phyloP scores from a whole-genome alignment of 64 coral and sea anemone species.

The Cladopsammia gracilis region DNA sequence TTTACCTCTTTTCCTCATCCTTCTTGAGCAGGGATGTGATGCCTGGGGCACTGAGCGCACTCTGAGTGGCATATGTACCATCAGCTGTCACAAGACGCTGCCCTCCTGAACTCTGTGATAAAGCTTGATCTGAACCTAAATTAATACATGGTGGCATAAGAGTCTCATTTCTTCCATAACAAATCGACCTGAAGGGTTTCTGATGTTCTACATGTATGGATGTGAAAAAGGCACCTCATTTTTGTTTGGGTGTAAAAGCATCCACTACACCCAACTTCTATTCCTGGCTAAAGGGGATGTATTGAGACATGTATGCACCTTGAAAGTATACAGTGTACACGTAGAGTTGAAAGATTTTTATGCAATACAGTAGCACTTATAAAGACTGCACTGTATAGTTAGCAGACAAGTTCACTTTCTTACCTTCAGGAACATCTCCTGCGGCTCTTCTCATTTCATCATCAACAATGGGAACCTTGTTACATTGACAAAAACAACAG shows the following conservation, averaged over 20 bases:
- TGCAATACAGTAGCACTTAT: too few relatives aligned
- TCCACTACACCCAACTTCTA: too few relatives aligned
- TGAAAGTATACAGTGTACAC: too few relatives aligned
- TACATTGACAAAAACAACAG: too few relatives aligned
- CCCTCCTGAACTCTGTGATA: slow-evolving; percentile 6
- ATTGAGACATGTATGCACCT: too few relatives aligned
- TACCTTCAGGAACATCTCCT: slow-evolving; percentile 81
- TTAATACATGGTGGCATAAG: not conserved
- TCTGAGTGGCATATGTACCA: slow-evolving; percentile 98
- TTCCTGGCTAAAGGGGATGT: too few relatives aligned
- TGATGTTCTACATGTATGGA: too few relatives aligned
- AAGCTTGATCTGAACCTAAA: slow-evolving; percentile 61
- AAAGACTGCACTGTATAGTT: too few relatives aligned
- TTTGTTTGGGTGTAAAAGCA: too few relatives aligned
- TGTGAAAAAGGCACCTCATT: too few relatives aligned
- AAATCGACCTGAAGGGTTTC: not conserved
- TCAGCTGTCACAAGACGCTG: slow-evolving; percentile 95
- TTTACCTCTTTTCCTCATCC: slow-evolving; percentile 83
- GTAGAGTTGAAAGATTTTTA: too few relatives aligned
- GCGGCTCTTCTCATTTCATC: slow-evolving; percentile 94
- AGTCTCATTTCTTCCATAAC: too few relatives aligned
- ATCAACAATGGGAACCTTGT: slow-evolving; percentile 89
- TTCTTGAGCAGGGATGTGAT: slow-evolving; percentile 73
- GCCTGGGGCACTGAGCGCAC: slow-evolving; percentile 86
- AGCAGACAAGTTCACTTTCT: not conserved